These are phyloP conservation scores for Ophthalmolycus amberensis DNA, from an alignment of 2,113 vertebrate genomes.

Conservation along the genomic window DNA sequence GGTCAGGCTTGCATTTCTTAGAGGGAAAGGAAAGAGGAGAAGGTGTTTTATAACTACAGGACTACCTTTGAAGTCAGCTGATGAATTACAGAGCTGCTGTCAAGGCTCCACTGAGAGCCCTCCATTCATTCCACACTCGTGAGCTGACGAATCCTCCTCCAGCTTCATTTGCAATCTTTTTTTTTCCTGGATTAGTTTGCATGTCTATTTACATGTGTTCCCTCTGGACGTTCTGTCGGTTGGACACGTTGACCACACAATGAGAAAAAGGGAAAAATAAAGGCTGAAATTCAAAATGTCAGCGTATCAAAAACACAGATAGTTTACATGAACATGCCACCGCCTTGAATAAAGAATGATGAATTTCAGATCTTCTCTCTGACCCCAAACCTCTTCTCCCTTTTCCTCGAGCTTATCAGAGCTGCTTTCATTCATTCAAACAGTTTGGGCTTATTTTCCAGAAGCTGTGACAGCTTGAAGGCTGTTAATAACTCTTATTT, in stretches of 20 bases:
- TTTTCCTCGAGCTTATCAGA: constrained; percentile 15
- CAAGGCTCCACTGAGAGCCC: not conserved
- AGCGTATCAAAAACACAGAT: not conserved
- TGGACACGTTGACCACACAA: constrained; percentile 6
- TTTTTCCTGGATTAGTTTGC: constrained; percentile 40
- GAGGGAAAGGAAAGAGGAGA: constrained; percentile 35
- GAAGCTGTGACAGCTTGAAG: constrained; percentile 28
- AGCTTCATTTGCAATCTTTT: constrained; percentile 38
- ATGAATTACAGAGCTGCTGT: constrained; percentile 43
- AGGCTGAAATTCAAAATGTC: constrained; percentile 1
- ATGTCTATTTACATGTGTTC: constrained; percentile 29
- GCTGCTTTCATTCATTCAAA: constrained; percentile 16
- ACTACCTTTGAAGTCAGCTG: constrained; percentile 38
- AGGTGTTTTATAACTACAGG: constrained; percentile 23
- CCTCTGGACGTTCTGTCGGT: not conserved
- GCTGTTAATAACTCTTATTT: constrained; percentile 8
- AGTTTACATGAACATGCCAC: constrained; percentile 1
- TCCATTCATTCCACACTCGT: constrained; percentile 4
- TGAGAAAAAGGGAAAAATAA: not conserved
- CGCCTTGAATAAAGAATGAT: constrained; percentile 10
- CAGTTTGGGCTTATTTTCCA: constrained; percentile 3
- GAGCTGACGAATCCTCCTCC: constrained; percentile 14
- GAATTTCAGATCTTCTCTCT: constrained; percentile 30
- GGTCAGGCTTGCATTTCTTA: constrained; percentile 19
- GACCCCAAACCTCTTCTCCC: not conserved